Evolutionary conservation across 1,140 invertebrate species (phyloP).

Genomic region (Nymphalis io): DNA sequence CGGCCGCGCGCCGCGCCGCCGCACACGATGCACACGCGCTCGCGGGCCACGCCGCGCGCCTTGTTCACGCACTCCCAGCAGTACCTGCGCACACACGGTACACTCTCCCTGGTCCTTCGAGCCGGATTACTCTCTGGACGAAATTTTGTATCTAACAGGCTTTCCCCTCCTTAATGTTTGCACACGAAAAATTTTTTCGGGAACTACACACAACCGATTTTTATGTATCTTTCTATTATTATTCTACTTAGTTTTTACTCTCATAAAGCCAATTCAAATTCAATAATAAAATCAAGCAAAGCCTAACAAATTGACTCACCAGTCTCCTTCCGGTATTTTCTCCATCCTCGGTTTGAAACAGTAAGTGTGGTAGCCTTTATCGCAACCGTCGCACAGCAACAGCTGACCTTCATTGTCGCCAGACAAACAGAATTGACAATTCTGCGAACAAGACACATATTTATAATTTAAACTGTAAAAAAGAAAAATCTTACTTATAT

Average conservation of each 20-base stretch:
- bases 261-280: too few relatives aligned
- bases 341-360: constrained; percentile 99
- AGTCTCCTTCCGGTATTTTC: constrained; percentile 97
- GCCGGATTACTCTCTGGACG: too few relatives aligned
- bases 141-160: too few relatives aligned
- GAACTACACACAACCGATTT: too few relatives aligned
- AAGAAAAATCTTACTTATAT: too few relatives aligned
- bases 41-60: constrained; percentile 85
- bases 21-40: constrained; percentile 93
- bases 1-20: constrained; percentile 86
- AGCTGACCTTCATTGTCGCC: constrained; percentile 98
- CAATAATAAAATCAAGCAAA: too few relatives aligned
- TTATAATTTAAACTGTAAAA: not conserved
- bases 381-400: constrained; percentile 97
- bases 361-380: constrained; percentile 98
- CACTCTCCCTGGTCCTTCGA: too few relatives aligned
- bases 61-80: constrained; percentile 99
- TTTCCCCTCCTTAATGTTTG: too few relatives aligned
- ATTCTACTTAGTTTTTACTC: too few relatives aligned
- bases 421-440: constrained; percentile 97
- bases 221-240: too few relatives aligned
- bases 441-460: constrained; percentile 83
- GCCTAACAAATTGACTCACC: constrained; percentile 83
- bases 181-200: too few relatives aligned
- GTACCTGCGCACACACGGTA: constrained; percentile 83